Evolutionary conservation across 2,888 invertebrate species (phyloP).

Genomic region (Salpingus planirostris): DNA sequence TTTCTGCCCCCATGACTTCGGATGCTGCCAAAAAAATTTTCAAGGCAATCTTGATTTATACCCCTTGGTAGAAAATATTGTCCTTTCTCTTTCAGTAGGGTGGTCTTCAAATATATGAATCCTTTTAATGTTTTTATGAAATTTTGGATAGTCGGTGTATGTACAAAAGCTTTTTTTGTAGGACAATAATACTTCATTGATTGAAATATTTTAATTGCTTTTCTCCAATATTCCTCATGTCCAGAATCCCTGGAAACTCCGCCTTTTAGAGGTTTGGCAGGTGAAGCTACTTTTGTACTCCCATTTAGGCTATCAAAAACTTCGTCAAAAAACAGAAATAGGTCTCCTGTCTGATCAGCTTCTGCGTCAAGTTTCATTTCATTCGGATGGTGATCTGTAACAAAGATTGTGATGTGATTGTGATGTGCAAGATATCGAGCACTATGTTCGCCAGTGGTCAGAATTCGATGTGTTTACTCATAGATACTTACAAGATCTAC

Average conservation of each 20-base stretch:
- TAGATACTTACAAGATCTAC: too few relatives aligned
- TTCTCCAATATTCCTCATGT: not conserved
- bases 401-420: too few relatives aligned
- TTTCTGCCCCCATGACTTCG: not conserved
- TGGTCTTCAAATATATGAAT: not conserved
- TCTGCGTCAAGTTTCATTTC: conserved; percentile 2
- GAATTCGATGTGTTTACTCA: too few relatives aligned
- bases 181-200: not conserved
- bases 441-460: too few relatives aligned
- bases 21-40: too few relatives aligned
- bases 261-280: not conserved
- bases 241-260: not conserved
- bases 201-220: not conserved
- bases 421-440: not conserved
- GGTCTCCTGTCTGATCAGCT: not conserved
- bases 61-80: not conserved
- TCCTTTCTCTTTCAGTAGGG: not conserved
- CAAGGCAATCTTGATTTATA: too few relatives aligned
- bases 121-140: not conserved
- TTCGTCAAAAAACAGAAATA: not conserved
- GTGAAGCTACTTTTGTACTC: not conserved
- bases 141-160: not conserved
- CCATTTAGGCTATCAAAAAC: not conserved
- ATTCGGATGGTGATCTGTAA: not conserved
- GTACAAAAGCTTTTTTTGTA: not conserved